Evolutionary conservation across 2,888 invertebrate species (phyloP), one percentile per base, ranked within the genome.

Genomic region (Listrodromus nycthemerus): DNA sequence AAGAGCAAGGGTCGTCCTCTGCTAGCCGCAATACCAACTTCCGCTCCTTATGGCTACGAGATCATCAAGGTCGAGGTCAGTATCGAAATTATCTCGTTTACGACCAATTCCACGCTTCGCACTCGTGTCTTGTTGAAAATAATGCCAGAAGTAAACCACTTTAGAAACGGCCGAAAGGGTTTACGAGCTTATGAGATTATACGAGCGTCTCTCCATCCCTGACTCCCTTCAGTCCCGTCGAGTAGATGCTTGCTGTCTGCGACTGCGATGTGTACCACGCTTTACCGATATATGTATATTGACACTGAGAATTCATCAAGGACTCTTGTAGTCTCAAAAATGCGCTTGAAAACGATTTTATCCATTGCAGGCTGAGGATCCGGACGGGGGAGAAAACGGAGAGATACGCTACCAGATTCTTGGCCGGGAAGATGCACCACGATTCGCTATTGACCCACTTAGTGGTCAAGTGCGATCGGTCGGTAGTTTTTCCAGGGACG

Each of bases 401-500:
- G 97, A 97, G 85, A 95, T 98, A 61, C 95, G 97, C 1, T 98
- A 97, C 91, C 96, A 97, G 88, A 95, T 98, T 83, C 94, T 97
- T 74, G 94, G 91, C 45, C 96, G 96, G 87, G 97, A 97, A 77
- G 96, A 97, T 52, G 95, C 96, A 0, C 95, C 95, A 3, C 94
- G 97, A 16, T 98, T 98, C 90, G 95, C 96, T 74, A 96, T 98
- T 86, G 97, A 98, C 92, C 95, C 97, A 0, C 94, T 96, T 0
- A 95, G 96, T 0, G 98, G 98, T 3, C 96, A 96, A 87, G 96
- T 98, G 65, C 95, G 97, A 16, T 95, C 96, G 0, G 95, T 97
- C 19, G 95, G 96, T 0, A 95, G 96, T 55, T 96, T 97, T 80
- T 94, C 95, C 0, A 94, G 95, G 73, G 96, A 96, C 86, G 96